Evolutionary conservation across 2,113 vertebrate genomes (phyloP).

Genomic region (Neolamprologus caudopunctatus): DNA sequence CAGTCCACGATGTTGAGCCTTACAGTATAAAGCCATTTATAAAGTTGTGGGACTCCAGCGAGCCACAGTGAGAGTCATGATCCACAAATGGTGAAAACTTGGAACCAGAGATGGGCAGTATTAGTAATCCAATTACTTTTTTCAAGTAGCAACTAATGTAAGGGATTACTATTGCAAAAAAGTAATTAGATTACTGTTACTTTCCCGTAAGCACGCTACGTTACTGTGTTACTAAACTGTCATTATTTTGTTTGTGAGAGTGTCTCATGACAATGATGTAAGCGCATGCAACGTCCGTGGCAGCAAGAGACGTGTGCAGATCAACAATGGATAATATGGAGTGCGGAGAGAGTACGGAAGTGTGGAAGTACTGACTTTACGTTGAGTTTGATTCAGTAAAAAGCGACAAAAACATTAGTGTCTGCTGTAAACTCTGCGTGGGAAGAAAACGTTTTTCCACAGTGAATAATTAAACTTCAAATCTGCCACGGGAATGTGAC

Average conservation of each 20-base stretch:
- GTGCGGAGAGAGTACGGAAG: accelerated
- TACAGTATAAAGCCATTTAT: background rate
- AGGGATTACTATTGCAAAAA: background rate
- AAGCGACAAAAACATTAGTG: background rate
- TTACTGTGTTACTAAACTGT: background rate
- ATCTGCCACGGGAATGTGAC: background rate
- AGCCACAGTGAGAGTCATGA: background rate
- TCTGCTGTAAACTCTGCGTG: background rate
- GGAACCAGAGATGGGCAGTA: background rate
- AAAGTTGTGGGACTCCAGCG: background rate
- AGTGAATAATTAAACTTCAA: background rate
- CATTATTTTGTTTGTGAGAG: background rate
- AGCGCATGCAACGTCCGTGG: accelerated
- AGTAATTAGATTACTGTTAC: background rate
- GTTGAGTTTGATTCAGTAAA: background rate
- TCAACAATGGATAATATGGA: background rate
- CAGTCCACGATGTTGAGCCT: background rate
- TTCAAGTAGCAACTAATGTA: background rate
- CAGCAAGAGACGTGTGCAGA: background rate
- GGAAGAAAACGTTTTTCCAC: background rate
- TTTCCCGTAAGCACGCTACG: background rate
- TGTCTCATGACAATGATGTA: background rate
- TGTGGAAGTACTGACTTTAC: background rate
- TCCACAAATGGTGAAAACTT: background rate
- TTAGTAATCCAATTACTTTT: background rate